Evolutionary conservation across 1,140 invertebrate species (phyloP).

Genomic region (Steinernema khuongi): DNA sequence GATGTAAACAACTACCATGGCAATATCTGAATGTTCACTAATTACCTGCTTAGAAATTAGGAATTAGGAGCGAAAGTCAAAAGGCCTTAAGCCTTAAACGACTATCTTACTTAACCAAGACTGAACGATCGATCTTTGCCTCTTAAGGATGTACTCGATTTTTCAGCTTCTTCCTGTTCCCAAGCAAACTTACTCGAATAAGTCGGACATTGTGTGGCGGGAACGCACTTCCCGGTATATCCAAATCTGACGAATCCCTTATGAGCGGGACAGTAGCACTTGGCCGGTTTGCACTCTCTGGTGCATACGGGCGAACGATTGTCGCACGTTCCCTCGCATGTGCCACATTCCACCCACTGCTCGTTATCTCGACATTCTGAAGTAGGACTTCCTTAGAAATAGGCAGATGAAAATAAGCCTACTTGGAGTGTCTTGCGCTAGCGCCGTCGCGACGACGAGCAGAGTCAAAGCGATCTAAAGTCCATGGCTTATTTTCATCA

Average conservation of each 20-base stretch:
- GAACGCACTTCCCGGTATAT: not conserved
- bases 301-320: not conserved
- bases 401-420: not conserved
- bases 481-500: not conserved
- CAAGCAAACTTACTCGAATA: not conserved
- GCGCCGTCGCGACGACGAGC: not conserved
- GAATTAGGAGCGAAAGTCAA: too few species aligned
- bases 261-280: conserved; percentile 8
- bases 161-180: too few species aligned
- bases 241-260: not conserved
- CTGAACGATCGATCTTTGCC: too few species aligned
- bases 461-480: not conserved
- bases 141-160: too few species aligned
- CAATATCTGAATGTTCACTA: too few species aligned
- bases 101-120: too few species aligned
- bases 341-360: conserved; percentile 1
- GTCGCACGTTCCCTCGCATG: conserved; percentile 5
- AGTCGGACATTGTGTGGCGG: not conserved
- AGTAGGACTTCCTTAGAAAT: not conserved
- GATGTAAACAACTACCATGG: too few species aligned
- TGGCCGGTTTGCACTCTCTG: conserved; percentile 11
- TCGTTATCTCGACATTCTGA: conserved; percentile 4
- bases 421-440: not conserved
- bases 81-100: too few species aligned
- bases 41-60: too few species aligned